Evolutionary conservation across 2,113 vertebrate species (phyloP), one percentile per base, ranked within the genome.

Genomic region (Gambusia affinis): DNA sequence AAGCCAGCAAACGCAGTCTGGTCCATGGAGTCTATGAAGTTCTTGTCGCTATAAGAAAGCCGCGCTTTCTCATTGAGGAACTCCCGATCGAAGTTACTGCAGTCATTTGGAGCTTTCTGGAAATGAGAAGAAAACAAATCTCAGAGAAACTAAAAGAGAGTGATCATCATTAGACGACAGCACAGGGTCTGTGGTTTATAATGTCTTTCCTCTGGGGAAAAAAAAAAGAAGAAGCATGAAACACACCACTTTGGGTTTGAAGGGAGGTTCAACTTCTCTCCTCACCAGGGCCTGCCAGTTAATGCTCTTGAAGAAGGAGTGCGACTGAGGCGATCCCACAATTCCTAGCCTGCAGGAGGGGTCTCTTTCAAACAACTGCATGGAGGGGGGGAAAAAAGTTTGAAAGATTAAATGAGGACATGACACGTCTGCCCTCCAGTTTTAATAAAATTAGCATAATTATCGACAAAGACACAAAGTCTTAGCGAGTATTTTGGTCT

Each of bases 21-120:
- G 92, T 99, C 98, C 96, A 99, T 99, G 87, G 98, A 99, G 83
- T 99, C 97, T 0, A 99, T 98, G 84, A 99, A 94, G 88, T 96
- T 96, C 93, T 99, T 99, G 81, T 99, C 98, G 0, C 97, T 96
- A 92, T 95, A 93, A 14, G 98, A 99, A 31, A 99, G 76, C 39
- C 95, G 96, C 0, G 98, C 95, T 88, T 99, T 99, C 94, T 99
- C 98, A 0, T 93, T 97, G 78, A 99, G 95, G 89, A 99, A 99
- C 86, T 99, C 98, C 24, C 96, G 95, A 91, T 99, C 98, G 15
- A 99, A 99, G 94, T 99, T 99, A 92, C 88, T 97, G 90, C 96
- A 98, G 85, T 99, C 98, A 10, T 95, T 96, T 0, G 95, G 76
- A 42, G 96, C 94, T 93, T 96, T 98, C 98, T 99, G 94, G 39